phyloP scores from a whole-genome alignment of 2,888 invertebrate species.

The Hanleya hanleyi region DNA sequence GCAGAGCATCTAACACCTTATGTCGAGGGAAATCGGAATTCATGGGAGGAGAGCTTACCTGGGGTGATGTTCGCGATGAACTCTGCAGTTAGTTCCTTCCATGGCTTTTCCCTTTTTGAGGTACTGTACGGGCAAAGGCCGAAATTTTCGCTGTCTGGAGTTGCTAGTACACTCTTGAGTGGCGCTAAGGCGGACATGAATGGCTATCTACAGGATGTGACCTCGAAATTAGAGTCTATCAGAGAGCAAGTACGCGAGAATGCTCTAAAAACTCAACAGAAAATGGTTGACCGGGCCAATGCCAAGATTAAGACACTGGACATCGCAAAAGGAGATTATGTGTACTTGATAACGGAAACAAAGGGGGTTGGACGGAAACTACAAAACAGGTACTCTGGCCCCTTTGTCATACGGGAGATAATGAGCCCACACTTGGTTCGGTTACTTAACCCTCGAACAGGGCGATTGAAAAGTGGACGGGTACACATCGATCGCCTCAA shows the following conservation, averaged over 20 bases:
- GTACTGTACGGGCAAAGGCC: slow-evolving; percentile 16
- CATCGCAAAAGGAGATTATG: slow-evolving; percentile 3
- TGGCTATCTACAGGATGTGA: slow-evolving; percentile 9
- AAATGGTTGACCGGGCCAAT: slow-evolving; percentile 12
- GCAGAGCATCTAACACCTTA: slow-evolving; percentile 30
- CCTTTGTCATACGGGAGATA: neutral
- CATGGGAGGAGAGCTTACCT: slow-evolving; percentile 29
- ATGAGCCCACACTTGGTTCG: neutral
- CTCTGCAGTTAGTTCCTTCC: slow-evolving; percentile 15
- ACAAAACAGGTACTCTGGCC: neutral
- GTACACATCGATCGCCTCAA: slow-evolving; percentile 7
- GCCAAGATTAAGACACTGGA: neutral
- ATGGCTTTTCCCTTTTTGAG: slow-evolving; percentile 23
- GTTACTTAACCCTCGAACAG: neutral
- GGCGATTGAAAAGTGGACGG: neutral
- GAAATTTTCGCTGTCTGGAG: slow-evolving; percentile 17
- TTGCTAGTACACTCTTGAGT: neutral
- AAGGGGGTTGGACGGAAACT: slow-evolving; percentile 12
- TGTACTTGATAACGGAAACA: neutral
- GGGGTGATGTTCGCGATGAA: slow-evolving; percentile 29
- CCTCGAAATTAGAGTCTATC: neutral
- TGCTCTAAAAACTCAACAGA: slow-evolving; percentile 3
- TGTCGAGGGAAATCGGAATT: slow-evolving; percentile 4
- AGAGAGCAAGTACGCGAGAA: neutral
- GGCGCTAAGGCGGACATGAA: neutral